Percentiles rank a stretch among this genome's conserved stretches.
Conservation (phyloP, 2,888 invertebrate genomes). For the Formica aserva region DNA sequence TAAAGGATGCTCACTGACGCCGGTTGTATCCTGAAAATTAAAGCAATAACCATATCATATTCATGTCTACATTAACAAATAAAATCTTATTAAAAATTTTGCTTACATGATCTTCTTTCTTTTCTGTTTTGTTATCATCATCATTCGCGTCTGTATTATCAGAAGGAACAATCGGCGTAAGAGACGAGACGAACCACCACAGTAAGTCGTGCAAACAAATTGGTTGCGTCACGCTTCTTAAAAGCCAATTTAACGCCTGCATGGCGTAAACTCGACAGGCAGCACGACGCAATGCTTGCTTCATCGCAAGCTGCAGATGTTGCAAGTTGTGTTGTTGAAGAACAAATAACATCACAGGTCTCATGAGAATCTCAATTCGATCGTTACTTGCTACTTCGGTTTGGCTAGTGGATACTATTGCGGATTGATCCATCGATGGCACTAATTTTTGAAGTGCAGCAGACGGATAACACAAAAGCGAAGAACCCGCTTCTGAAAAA, state of each 20-base stretch:
- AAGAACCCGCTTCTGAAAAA: slow-evolving; percentile 90
- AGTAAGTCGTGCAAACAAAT: slow-evolving; percentile 97
- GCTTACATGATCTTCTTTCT: slow-evolving; percentile 84
- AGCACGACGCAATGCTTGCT: slow-evolving; percentile 93
- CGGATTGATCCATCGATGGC: slow-evolving; percentile 88
- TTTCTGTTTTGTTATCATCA: slow-evolving; percentile 87
- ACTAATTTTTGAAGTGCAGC: slow-evolving; percentile 94
- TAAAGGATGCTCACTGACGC: slow-evolving; percentile 92
- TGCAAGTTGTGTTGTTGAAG: slow-evolving; percentile 94
- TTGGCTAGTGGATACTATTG: slow-evolving; percentile 86
- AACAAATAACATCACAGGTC: slow-evolving; percentile 96
- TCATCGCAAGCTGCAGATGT: slow-evolving; percentile 94
- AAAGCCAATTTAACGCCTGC: slow-evolving; percentile 98
- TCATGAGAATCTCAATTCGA: slow-evolving; percentile 88
- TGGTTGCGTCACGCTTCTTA: slow-evolving; percentile 96
- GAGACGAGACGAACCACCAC: slow-evolving; percentile 98
- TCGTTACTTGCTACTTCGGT: slow-evolving; percentile 86
- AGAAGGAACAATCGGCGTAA: slow-evolving; percentile 88
- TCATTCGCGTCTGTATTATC: slow-evolving; percentile 85
- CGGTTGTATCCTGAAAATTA: slow-evolving; percentile 86
- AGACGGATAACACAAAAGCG: slow-evolving; percentile 95
- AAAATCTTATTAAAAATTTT: slow-evolving; percentile 31
- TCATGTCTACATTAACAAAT: neutral
- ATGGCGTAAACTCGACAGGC: slow-evolving; percentile 94
- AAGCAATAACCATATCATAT: slow-evolving; percentile 11